These are phyloP conservation scores for Drosophila robusta DNA, from an alignment of 2,888 invertebrate genomes.

Conservation along the genomic window DNA sequence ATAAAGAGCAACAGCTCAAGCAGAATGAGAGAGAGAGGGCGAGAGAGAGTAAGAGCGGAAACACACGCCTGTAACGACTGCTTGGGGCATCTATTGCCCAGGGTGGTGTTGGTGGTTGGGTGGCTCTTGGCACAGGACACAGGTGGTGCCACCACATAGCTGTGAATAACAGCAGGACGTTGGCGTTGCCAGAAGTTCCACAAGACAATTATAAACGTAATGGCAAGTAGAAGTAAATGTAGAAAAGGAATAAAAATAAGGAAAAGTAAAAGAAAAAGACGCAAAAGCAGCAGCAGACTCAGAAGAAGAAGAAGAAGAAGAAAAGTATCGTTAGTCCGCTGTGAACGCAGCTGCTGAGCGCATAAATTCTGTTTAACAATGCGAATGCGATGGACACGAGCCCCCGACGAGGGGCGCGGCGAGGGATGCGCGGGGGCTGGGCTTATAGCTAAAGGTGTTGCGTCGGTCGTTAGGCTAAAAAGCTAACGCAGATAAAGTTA, in stretches of 20 bases:
- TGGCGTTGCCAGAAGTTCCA: slow-evolving; percentile 64
- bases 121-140: slow-evolving; percentile 26
- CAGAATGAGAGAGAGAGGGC: neutral
- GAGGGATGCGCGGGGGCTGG: neutral
- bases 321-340: slow-evolving; percentile 60
- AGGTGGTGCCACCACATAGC: slow-evolving; percentile 45
- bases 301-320: slow-evolving; percentile 10
- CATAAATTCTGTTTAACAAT: slow-evolving; percentile 77
- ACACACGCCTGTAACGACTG: slow-evolving; percentile 19
- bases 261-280: slow-evolving; percentile 11
- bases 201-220: slow-evolving; percentile 80
- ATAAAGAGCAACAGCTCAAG: slow-evolving; percentile 16
- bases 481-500: slow-evolving; percentile 68
- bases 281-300: neutral
- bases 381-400: slow-evolving; percentile 58
- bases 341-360: slow-evolving; percentile 65
- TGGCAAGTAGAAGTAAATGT: slow-evolving; percentile 45
- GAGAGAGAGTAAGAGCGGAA: neutral
- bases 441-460: slow-evolving; percentile 49
- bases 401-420: slow-evolving; percentile 4
- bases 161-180: slow-evolving; percentile 27
- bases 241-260: slow-evolving; percentile 9
- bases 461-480: slow-evolving; percentile 76
- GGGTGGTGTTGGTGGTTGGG: slow-evolving; percentile 5
- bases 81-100: slow-evolving; percentile 6